Conservation (phyloP, 2,113 vertebrate species). For the Cacatua alba region DNA sequence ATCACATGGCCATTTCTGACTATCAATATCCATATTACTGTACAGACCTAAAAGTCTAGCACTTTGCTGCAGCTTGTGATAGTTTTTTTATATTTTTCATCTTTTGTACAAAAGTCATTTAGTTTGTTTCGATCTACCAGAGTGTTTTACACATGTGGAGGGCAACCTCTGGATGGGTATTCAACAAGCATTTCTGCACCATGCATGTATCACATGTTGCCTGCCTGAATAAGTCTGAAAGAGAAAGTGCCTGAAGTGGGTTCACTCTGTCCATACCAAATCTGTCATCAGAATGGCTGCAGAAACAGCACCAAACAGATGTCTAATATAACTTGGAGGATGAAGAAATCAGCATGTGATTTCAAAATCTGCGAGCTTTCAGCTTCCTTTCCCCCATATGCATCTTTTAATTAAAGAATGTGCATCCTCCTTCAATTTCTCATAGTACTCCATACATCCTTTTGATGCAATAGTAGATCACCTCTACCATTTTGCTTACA, state of each 20-base stretch:
- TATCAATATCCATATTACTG: background rate
- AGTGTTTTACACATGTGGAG: background rate
- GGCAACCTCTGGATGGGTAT: background rate
- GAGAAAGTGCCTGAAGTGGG: background rate
- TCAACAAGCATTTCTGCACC: background rate
- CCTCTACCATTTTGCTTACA: background rate
- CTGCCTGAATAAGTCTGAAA: background rate
- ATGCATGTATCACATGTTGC: rapidly evolving
- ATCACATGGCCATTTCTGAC: background rate
- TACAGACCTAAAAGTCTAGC: background rate
- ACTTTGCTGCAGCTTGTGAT: background rate
- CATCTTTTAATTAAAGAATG: background rate
- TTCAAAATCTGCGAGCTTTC: background rate
- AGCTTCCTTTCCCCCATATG: background rate
- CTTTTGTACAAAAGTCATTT: background rate
- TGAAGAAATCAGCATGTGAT: background rate
- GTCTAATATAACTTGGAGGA: background rate
- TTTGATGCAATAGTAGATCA: background rate
- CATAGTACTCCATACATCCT: background rate
- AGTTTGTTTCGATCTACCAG: background rate
- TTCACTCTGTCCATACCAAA: background rate
- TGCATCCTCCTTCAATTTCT: background rate
- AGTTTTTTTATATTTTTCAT: background rate
- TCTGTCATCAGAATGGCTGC: background rate
- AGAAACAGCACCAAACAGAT: background rate